These are phyloP conservation scores for Orthosia cruda DNA, from an alignment of 2,888 invertebrate genomes.

Conservation along the genomic window DNA sequence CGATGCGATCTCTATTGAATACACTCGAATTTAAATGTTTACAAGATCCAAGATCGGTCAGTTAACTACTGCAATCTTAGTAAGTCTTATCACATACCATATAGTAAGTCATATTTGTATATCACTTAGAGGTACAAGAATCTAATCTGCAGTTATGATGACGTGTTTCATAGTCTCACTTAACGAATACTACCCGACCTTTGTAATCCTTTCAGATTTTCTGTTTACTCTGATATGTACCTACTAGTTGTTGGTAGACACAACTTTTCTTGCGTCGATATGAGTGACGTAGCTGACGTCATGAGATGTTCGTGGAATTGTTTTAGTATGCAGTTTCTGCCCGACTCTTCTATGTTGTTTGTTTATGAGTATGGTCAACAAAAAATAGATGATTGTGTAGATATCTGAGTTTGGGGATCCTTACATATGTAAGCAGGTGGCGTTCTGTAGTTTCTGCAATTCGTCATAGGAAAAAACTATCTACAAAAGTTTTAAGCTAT, in stretches of 20 bases:
- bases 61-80: neutral
- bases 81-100: neutral
- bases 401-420: too few species aligned
- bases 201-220: constrained; percentile 19
- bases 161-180: constrained; percentile 12
- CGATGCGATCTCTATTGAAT: neutral
- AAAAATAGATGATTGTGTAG: too few species aligned
- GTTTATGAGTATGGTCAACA: too few species aligned
- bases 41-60: neutral
- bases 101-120: too few species aligned
- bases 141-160: constrained; percentile 11
- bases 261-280: neutral
- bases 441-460: too few species aligned
- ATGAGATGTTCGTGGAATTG: neutral
- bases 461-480: too few species aligned
- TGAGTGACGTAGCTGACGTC: neutral
- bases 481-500: too few species aligned
- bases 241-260: constrained; percentile 12
- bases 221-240: neutral
- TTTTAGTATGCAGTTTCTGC: neutral
- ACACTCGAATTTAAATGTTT: neutral
- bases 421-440: too few species aligned
- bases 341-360: neutral
- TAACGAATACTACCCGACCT: constrained; percentile 12
- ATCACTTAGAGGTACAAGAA: too few species aligned